Evolutionary conservation across 2,113 vertebrate genomes (phyloP).

Genomic region (Suncus etruscus): DNA sequence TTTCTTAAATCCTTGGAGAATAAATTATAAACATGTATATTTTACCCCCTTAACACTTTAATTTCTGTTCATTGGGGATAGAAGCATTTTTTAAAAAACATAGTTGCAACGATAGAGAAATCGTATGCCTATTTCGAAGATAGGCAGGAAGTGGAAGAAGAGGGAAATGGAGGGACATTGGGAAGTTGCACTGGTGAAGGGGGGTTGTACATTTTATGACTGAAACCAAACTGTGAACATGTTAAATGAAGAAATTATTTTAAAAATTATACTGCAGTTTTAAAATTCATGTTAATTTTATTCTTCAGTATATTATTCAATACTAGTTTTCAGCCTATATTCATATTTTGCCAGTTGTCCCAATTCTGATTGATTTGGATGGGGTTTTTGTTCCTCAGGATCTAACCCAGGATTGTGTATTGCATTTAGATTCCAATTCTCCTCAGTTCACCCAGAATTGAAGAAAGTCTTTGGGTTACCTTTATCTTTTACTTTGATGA

Average conservation of each 20-base stretch:
- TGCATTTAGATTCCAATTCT: not conserved
- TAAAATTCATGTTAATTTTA: not conserved
- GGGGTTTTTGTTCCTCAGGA: not conserved
- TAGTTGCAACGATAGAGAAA: not conserved
- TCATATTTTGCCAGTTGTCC: not conserved
- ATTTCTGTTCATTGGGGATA: constrained; percentile 11
- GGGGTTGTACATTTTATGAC: too few relatives aligned
- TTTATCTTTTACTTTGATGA: not conserved
- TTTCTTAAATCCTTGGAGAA: not conserved
- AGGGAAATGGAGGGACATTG: too few relatives aligned
- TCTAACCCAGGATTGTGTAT: not conserved
- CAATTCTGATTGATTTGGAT: not conserved
- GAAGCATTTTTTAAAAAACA: not conserved
- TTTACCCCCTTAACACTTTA: constrained; percentile 33
- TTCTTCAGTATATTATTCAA: not conserved
- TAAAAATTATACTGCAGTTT: not conserved
- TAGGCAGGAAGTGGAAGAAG: too few relatives aligned
- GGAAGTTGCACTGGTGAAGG: too few relatives aligned
- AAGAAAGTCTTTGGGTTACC: not conserved
- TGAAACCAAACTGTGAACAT: too few relatives aligned
- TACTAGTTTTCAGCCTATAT: not conserved
- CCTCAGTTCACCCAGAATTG: not conserved
- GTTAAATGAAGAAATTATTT: too few relatives aligned
- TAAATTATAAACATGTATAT: not conserved
- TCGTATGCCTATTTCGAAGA: too few relatives aligned